Evolutionary conservation across 1,140 invertebrate genomes (phyloP), one percentile per base, ranked within the genome.

Genomic region (Pseudoatta argentina): DNA sequence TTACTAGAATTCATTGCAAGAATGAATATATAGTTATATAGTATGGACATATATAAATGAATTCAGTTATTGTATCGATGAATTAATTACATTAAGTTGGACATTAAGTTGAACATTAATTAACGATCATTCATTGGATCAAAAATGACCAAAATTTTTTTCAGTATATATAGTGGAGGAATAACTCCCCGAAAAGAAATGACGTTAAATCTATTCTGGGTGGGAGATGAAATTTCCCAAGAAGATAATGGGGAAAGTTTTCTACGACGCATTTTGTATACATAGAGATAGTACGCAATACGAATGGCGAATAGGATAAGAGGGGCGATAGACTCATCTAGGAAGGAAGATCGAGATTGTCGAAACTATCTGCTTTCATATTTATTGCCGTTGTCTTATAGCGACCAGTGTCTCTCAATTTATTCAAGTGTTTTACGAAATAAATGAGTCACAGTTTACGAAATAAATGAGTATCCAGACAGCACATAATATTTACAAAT

Each of bases 231-330:
- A 83, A 85, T 90, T 87, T 89, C 75, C 61, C 16, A 48, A n/a
- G 27, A 76, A 89, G 76, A 64, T 85, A 88, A 89, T 86, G 86
- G 86, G 66, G 12, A 88, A 89, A 87, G 75, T 87, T 89, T 18
- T 18, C 64, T 34, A 61, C 18, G 64, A 69, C 39, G 53, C 16
- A 61, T 27, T 72, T 64, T 16, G 77, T 34, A 86, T 75, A 59
- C 44, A 8, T 44, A 63, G 48, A 53, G 86, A 88, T 87, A 63
- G 76, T 39, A 57, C 34, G 72, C 55, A 48, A 24, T 73, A 39
- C 61, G 24, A 83, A 61, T 64, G 64, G 86, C 55, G 78, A 87
- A 85, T 69, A 64, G 78, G 57, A 57, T 53, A 82, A 79, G 73
- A 82, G 87, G 59, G 66, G 12, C 44, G 67, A 87, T 77, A 76